phyloP scores from a whole-genome alignment of 2,888 invertebrate species.

The Hydrotaea diabolus region DNA sequence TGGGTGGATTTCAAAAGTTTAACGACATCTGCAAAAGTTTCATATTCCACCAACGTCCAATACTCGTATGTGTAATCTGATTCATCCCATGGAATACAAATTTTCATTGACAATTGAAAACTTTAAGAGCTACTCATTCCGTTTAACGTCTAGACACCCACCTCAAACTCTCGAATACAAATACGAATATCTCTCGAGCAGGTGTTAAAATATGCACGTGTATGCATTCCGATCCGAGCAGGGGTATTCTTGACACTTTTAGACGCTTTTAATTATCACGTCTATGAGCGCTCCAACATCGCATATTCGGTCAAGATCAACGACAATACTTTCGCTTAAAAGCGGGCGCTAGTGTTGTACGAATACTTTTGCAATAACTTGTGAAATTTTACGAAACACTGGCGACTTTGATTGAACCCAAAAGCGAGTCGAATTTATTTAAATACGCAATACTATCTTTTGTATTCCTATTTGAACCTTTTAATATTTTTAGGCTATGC shows the following conservation, averaged over 20 bases:
- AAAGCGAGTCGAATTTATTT: background rate
- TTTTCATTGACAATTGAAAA: background rate
- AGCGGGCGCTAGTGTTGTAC: background rate
- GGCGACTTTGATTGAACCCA: background rate
- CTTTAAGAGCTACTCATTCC: background rate
- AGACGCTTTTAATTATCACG: slow-evolving; percentile 1
- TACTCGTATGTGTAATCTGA: too few species aligned
- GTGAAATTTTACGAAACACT: slow-evolving; percentile 1
- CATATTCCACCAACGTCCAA: background rate
- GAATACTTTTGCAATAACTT: slow-evolving; percentile 7
- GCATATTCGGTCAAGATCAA: slow-evolving; percentile 15
- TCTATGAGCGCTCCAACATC: background rate
- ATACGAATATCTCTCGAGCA: background rate
- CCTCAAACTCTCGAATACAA: background rate
- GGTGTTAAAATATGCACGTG: background rate
- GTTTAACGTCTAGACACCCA: background rate
- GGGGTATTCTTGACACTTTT: background rate
- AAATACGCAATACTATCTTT: background rate
- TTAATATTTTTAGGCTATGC: too few species aligned
- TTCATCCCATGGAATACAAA: background rate
- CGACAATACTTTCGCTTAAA: background rate
- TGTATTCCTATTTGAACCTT: too few species aligned
- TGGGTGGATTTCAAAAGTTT: background rate
- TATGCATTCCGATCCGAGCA: background rate
- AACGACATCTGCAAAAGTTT: background rate